Evolutionary conservation across 2,797 vertebrate genomes (phyloP).

Genomic region (Enteromius anoplus): DNA sequence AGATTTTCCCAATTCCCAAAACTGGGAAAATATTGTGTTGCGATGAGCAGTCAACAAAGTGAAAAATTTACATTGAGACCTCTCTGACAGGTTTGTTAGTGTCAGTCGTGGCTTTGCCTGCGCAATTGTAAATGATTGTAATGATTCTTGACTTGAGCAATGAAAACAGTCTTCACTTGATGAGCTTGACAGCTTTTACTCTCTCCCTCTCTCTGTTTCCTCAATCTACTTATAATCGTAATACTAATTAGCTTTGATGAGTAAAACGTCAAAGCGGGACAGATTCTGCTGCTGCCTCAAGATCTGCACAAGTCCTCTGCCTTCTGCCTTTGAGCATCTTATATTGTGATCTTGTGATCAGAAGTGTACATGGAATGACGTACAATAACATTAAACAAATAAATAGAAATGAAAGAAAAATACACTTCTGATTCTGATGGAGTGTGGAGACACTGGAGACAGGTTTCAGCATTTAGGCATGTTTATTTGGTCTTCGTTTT

Average conservation of each 20-base stretch:
- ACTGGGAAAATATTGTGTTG: neutral
- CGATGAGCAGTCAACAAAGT: conserved; percentile 5
- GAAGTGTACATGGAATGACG: neutral
- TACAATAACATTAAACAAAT: neutral
- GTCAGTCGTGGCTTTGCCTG: conserved; percentile 34
- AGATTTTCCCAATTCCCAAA: neutral
- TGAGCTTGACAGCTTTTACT: conserved; percentile 27
- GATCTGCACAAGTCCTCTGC: neutral
- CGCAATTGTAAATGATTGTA: conserved; percentile 35
- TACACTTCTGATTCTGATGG: neutral
- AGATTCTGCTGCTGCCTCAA: conserved; percentile 3
- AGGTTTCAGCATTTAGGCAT: neutral
- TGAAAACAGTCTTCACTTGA: conserved; percentile 46
- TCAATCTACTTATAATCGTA: conserved; percentile 14
- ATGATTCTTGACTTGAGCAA: conserved; percentile 43
- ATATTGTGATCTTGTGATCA: neutral
- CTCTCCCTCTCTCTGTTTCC: conserved; percentile 7
- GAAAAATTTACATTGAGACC: conserved; percentile 18
- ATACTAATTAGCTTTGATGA: conserved; percentile 36
- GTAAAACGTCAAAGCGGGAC: conserved; percentile 3
- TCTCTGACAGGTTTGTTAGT: conserved; percentile 39
- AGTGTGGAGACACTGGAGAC: neutral
- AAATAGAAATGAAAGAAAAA: neutral
- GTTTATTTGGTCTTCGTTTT: neutral
- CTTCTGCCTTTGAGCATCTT: neutral